Conservation (phyloP, 2,797 vertebrate species). For the Cyprinella venusta region DNA sequence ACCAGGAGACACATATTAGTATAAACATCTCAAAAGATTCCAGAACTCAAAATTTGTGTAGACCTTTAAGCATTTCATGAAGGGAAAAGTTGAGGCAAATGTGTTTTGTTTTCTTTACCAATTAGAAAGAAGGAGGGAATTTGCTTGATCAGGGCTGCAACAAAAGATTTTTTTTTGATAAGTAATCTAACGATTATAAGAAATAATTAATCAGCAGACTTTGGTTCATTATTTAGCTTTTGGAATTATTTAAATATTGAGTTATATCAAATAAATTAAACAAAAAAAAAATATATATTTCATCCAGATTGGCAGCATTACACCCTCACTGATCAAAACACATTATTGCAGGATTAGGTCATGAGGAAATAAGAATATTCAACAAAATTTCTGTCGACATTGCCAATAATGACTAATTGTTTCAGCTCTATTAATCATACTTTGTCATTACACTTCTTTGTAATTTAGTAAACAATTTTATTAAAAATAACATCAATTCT, state of each 20-base stretch:
- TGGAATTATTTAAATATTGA: neutral
- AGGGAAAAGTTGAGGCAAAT: neutral
- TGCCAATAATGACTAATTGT: too few relatives aligned
- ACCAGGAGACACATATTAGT: constrained; percentile 55
- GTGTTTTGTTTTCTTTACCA: neutral
- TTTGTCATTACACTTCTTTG: too few relatives aligned
- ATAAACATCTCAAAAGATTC: constrained; percentile 44
- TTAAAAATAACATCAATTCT: too few relatives aligned
- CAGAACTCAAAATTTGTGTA: constrained; percentile 1
- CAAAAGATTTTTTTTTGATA: too few relatives aligned
- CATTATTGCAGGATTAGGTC: neutral
- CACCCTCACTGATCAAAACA: neutral
- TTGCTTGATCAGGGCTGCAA: neutral
- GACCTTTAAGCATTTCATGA: neutral
- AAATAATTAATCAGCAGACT: neutral
- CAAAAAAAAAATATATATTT: neutral
- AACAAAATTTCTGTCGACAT: too few relatives aligned
- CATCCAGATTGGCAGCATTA: neutral
- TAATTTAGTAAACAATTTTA: too few relatives aligned
- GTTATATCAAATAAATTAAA: neutral
- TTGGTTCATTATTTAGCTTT: neutral
- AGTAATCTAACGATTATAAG: neutral
- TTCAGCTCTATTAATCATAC: too few relatives aligned
- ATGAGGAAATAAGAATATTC: neutral
- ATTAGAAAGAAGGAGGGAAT: neutral